Evolutionary conservation across 1,140 invertebrate species (phyloP).

Genomic region (Cotesia chilonis): DNA sequence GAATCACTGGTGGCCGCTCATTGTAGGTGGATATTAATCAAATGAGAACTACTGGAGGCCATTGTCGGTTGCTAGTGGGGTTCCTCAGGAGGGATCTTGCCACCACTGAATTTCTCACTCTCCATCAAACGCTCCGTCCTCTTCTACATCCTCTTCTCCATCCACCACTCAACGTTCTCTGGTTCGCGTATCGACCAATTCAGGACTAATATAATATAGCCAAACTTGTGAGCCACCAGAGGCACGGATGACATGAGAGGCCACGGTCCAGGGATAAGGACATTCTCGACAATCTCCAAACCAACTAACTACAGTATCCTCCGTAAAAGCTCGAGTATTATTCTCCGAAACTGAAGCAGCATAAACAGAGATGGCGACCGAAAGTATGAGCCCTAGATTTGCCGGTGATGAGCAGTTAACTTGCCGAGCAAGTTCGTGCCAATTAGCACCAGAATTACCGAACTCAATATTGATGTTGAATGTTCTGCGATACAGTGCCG

Average conservation of each 20-base stretch:
- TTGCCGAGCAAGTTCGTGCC: conserved; percentile 14
- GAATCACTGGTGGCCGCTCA: conserved; percentile 58
- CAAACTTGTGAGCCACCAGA: background rate
- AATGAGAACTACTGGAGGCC: conserved; percentile 63
- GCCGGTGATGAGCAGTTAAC: background rate
- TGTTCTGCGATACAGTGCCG: background rate
- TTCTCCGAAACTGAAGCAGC: background rate
- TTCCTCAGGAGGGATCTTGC: conserved; percentile 41
- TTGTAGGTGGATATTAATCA: conserved; percentile 65
- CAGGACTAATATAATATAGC: too few species aligned
- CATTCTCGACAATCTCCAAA: background rate
- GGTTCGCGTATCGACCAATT: conserved; percentile 32
- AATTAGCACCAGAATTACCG: conserved; percentile 8
- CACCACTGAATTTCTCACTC: background rate
- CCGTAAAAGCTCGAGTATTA: background rate
- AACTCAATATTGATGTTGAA: background rate
- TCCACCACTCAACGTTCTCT: conserved; percentile 9
- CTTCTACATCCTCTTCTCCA: background rate
- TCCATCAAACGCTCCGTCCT: background rate
- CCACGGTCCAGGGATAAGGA: conserved; percentile 10
- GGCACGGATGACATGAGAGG: conserved; percentile 6
- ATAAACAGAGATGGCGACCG: background rate
- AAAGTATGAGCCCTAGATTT: background rate
- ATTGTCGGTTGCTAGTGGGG: conserved; percentile 56
- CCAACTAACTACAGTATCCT: background rate